Percentiles rank a stretch among this genome's conserved stretches.
Evolutionary conservation across 2,888 invertebrate species (phyloP).

Genomic region (Odiellus spinosus): DNA sequence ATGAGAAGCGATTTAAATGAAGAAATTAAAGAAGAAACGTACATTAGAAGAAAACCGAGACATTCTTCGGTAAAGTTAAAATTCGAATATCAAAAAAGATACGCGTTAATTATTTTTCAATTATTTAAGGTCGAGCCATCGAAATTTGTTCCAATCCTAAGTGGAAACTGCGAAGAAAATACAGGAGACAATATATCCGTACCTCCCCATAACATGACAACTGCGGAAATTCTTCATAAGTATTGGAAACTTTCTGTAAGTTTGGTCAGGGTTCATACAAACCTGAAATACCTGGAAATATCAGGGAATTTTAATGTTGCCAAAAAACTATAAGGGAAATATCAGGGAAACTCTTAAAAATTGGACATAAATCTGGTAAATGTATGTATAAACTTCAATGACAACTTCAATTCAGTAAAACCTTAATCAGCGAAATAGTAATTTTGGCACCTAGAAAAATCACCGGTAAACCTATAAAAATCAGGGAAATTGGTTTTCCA

Average conservation of each 20-base stretch:
- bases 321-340: too few species aligned
- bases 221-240: constrained; percentile 29
- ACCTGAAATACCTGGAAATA: too few species aligned
- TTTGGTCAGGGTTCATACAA: constrained; percentile 6
- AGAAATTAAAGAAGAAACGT: background rate
- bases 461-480: too few species aligned
- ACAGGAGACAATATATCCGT: constrained; percentile 4
- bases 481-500: too few species aligned
- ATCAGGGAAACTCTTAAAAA: too few species aligned
- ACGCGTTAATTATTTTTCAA: too few species aligned
- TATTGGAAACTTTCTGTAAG: constrained; percentile 33
- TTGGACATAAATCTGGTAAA: too few species aligned
- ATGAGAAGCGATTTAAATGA: background rate
- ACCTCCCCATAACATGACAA: constrained; percentile 21
- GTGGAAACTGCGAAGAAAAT: constrained; percentile 2
- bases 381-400: background rate
- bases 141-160: constrained; percentile 8
- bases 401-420: background rate
- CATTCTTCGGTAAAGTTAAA: too few species aligned
- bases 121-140: too few species aligned
- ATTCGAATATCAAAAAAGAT: too few species aligned
- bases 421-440: background rate
- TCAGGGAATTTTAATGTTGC: too few species aligned
- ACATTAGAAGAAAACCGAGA: too few species aligned
- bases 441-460: background rate